Percentiles rank a stretch among this genome's conserved stretches.
phyloP scores from a whole-genome alignment of 53 echinoderm and acorn worm species.

The Henricia sp. region DNA sequence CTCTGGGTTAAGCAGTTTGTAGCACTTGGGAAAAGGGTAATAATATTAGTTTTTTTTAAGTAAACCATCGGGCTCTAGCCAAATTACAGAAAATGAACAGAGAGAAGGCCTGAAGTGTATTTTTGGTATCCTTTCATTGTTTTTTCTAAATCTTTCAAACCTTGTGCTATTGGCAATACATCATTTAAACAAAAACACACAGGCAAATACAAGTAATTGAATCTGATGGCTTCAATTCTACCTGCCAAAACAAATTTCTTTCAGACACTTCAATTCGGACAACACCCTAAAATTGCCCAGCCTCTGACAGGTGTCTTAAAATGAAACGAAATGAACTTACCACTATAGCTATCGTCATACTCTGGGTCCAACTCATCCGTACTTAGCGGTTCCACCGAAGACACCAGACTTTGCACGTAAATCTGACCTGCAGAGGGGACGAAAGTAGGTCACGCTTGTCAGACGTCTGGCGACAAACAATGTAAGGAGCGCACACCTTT shows the following conservation, averaged over 20 bases:
- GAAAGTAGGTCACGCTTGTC: conserved; percentile 22
- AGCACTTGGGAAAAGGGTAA: no score
- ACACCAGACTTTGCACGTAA: conserved; percentile 6
- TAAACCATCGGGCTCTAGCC: no score
- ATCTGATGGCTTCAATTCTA: not conserved
- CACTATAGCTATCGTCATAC: conserved; percentile 72
- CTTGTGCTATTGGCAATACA: no score
- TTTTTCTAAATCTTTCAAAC: no score
- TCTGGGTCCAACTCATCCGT: conserved; percentile 13
- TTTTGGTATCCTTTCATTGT: no score
- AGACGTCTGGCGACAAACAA: no score
- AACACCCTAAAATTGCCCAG: not conserved
- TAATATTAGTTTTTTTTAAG: no score
- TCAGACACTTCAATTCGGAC: not conserved
- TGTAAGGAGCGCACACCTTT: not conserved
- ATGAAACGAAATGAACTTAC: conserved; percentile 33
- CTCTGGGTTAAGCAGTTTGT: no score
- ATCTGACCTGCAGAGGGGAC: conserved; percentile 43
- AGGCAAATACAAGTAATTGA: no score
- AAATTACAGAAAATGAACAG: no score
- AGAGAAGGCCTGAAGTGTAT: no score
- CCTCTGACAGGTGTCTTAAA: not conserved
- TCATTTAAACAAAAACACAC: no score
- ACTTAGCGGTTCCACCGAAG: not conserved
- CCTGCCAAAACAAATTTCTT: not conserved